phyloP scores from a whole-genome alignment of 2,888 invertebrate genomes.

The Synanthedon vespiformis region DNA sequence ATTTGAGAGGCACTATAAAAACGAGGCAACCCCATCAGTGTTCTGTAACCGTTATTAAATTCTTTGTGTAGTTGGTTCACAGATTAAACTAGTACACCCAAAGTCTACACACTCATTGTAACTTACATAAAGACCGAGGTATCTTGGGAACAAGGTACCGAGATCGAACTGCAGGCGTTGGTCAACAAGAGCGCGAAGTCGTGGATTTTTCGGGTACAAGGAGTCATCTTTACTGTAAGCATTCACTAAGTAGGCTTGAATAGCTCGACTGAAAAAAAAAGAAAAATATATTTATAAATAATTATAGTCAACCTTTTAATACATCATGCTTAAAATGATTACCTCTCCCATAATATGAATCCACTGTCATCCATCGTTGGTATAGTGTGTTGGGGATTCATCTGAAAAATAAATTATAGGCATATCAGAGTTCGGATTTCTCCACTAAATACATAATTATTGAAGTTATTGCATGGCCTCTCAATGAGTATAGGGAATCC shows the following conservation, averaged over 20 bases:
- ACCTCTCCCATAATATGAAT: slow-evolving; percentile 78
- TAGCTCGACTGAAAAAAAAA: slow-evolving; percentile 71
- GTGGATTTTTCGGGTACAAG: slow-evolving; percentile 74
- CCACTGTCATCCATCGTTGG: slow-evolving; percentile 81
- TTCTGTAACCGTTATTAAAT: no score
- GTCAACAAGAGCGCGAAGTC: slow-evolving; percentile 72
- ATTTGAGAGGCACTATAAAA: no score
- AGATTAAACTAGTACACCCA: no score
- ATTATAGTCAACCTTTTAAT: no score
- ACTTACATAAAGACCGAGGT: slow-evolving; percentile 71
- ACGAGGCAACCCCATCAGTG: no score
- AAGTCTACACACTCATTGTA: not conserved
- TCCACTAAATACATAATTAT: no score
- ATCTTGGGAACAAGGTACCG: slow-evolving; percentile 66
- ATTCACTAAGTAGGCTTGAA: slow-evolving; percentile 74
- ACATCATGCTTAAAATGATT: slow-evolving; percentile 4
- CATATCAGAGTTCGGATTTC: no score
- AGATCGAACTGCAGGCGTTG: slow-evolving; percentile 73
- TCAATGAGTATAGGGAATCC: no score
- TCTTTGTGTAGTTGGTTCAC: no score
- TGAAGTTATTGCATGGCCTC: no score
- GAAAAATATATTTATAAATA: not conserved
- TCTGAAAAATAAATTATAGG: slow-evolving; percentile 42
- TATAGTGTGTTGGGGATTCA: slow-evolving; percentile 79
- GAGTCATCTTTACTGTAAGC: slow-evolving; percentile 75